phyloP scores from a whole-genome alignment of 2,888 invertebrate species.

The Cephus runcator region DNA sequence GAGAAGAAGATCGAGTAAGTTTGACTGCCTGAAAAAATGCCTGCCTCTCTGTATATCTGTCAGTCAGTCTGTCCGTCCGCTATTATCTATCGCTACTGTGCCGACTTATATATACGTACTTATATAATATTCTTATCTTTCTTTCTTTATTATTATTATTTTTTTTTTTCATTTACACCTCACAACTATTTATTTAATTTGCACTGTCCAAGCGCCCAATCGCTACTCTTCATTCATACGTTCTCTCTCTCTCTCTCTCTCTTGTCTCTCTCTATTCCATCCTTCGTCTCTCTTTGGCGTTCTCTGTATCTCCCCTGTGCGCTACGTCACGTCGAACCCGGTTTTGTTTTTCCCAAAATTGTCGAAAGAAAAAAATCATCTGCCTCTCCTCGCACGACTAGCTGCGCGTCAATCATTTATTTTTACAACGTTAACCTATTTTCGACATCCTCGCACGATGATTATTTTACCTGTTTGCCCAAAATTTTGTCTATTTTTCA shows the following conservation, averaged over 20 bases:
- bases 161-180: not conserved
- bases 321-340: not conserved
- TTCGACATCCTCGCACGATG: not conserved
- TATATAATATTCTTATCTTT: conserved; percentile 4
- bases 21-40: conserved; percentile 27
- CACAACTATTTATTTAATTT: not conserved
- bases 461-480: conserved; percentile 20
- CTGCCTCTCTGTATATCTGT: conserved; percentile 38
- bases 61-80: conserved; percentile 51
- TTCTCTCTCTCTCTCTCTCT: not conserved
- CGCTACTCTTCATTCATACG: not conserved
- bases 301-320: not conserved
- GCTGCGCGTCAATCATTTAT: not conserved
- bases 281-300: not conserved
- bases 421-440: not conserved
- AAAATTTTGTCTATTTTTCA: conserved; percentile 20
- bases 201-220: not conserved
- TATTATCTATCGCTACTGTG: conserved; percentile 27
- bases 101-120: not conserved
- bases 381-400: not conserved
- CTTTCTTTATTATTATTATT: conserved; percentile 3
- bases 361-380: not conserved
- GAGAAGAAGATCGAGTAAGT: conserved; percentile 78
- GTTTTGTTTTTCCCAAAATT: not conserved
- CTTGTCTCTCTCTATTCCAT: not conserved